Evolutionary conservation across 2,113 vertebrate genomes (phyloP), one percentile per base, ranked within the genome.

Genomic region (Struthidea cinerea): DNA sequence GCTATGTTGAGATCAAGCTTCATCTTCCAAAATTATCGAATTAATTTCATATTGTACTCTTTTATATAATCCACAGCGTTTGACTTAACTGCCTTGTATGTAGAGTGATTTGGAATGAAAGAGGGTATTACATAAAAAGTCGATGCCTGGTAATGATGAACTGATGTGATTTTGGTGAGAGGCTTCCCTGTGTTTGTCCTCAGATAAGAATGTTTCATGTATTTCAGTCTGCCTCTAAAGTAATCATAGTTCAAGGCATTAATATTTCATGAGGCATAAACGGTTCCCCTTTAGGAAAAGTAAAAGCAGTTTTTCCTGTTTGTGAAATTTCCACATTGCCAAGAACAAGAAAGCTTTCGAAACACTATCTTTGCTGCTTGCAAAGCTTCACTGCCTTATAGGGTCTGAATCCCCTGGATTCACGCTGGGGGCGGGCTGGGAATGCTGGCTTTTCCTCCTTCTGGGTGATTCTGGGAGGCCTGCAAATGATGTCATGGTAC

Each of bases 401-500:
- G 97, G 98, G 98, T 47, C 93, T 97, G 92, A 97, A 96, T 94
- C 57, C 84, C 41, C 80, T 89, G 87, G 85, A 91, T 73, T 80
- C 69, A 47, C 33, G 4, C 73, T 53, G 94, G 77, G 47, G 94
- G 95, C 68, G 42, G 95, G 93, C 93, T 79, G 84, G 73, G 95
- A 96, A 92, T 94, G 85, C 89, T 94, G 92, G 37, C 78, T 93
- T 97, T 97, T 97, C 96, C 94, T 96, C 84, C 91, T 96, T 93
- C 93, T 95, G 93, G 89, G 95, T 93, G 85, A 97, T 96, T 94
- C 93, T 94, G 71, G 95, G 96, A 97, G 97, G 96, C 95, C 94
- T 50, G 28, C 78, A 85, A 94, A 97, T 98, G 98, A 98, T 97
- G 97, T 98, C 97, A 98, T 95, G 85, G 96, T 96, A 97, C 96